These are phyloP conservation scores for Drosophila trapezifrons DNA, from an alignment of 1,140 invertebrate genomes.

Conservation along the genomic window DNA sequence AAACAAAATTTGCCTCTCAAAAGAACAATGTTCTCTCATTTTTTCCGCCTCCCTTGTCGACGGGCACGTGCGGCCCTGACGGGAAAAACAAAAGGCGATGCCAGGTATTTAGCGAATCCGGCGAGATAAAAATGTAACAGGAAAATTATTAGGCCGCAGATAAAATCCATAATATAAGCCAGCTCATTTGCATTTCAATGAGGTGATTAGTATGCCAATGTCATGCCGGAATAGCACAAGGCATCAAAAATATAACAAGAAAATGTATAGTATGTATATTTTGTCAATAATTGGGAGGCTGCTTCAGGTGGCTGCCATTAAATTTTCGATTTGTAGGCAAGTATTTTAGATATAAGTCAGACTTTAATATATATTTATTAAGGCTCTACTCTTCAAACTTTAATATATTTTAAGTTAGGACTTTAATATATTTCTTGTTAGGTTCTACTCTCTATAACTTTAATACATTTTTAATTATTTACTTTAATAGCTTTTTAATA, in stretches of 20 bases:
- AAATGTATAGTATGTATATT: slow-evolving; percentile 9
- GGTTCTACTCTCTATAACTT: no score
- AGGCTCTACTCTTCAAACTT: no score
- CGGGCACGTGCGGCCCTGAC: slow-evolving; percentile 37
- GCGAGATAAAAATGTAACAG: slow-evolving; percentile 56
- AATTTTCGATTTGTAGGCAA: background rate
- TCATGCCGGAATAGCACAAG: slow-evolving; percentile 35
- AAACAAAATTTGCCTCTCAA: slow-evolving; percentile 27
- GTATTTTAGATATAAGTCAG: background rate
- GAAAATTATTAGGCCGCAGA: slow-evolving; percentile 71
- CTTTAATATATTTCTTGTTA: no score
- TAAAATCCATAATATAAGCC: slow-evolving; percentile 66
- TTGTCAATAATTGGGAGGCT: slow-evolving; percentile 24
- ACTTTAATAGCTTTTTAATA: no score
- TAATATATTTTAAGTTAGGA: no score
- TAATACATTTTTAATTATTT: no score
- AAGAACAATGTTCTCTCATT: slow-evolving; percentile 11
- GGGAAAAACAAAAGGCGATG: slow-evolving; percentile 30
- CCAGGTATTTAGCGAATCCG: slow-evolving; percentile 58
- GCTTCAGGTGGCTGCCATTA: slow-evolving; percentile 3
- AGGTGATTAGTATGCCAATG: slow-evolving; percentile 71
- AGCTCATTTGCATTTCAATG: slow-evolving; percentile 79
- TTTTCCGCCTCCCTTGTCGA: slow-evolving; percentile 15
- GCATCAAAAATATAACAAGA: slow-evolving; percentile 17
- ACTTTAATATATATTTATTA: background rate